Base-by-base conservation (phyloP, 2,113 vertebrate species). In the Sinocyclocheilus grahami region DNA sequence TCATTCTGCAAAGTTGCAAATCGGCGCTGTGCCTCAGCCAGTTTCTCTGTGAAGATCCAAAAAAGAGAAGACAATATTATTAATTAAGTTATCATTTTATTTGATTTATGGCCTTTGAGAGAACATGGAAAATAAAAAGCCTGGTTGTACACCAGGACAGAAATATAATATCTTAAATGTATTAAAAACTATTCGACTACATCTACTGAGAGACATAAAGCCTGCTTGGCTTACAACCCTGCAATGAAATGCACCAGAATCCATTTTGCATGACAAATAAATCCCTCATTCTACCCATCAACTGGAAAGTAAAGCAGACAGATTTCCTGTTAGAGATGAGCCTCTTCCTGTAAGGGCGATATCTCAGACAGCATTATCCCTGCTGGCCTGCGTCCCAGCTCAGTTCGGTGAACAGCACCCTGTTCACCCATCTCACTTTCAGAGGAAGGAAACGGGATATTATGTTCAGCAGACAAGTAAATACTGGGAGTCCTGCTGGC, bases 1-100 rank as follows among this genome's bases (percentile, higher is more conserved):
- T 99, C 98, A 55, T 98, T 99, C 88, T 99, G 97, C 86, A 99
- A 95, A 0, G 98, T 98, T 0, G 97, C 97, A 85, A 96, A 99
- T 65, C 97, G 94, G 76, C 97, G 95, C 93, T 99, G 98, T 27
- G 97, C 98, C 88, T 99, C 98, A 1, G 98, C 98, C 3, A 99
- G 95, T 91, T 99, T 99, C 91, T 99, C 98, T 99, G 78, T 20
- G 13, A 39, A 85, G 6, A 81, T 13, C 58, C 14, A 37, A 39
- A 60, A 27, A 55, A 53, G 6, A 79, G 16, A 33, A 58, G 11
- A 11, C 4, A 22, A 5, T 30, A 69, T 27, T 18, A 37, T 48
- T 42, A 5, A 24, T 20, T 27, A 9, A 8, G 3, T 8, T 48
- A 75, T 13, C 12, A 24, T 46, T 24, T 46, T 3, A 46, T 24